Conservation (phyloP, 2,888 invertebrate species). For the Zaprionus bogoriensis region DNA sequence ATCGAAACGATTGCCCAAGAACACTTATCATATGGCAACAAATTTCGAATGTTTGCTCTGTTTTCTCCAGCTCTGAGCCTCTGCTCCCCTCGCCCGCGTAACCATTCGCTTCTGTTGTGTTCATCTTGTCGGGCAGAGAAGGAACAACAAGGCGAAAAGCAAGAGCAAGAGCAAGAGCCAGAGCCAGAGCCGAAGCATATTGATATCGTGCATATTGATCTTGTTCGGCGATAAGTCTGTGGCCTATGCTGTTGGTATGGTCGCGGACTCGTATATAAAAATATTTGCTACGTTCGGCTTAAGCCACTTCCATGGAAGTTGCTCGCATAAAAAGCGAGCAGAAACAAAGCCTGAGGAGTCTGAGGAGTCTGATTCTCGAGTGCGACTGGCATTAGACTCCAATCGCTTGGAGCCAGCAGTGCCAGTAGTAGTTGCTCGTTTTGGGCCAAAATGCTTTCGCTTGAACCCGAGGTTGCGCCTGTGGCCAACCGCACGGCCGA, state of each 20-base stretch:
- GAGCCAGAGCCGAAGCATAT: slow-evolving; percentile 66
- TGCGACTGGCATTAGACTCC: slow-evolving; percentile 54
- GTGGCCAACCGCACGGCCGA: slow-evolving; percentile 23
- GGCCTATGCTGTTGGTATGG: slow-evolving; percentile 49
- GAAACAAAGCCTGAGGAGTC: slow-evolving; percentile 33
- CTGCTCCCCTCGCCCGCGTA: not conserved
- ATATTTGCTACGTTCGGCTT: slow-evolving; percentile 72
- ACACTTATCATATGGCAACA: slow-evolving; percentile 17
- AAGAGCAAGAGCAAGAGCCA: slow-evolving; percentile 2
- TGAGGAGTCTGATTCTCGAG: slow-evolving; percentile 13
- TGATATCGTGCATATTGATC: slow-evolving; percentile 83
- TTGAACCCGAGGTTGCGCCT: slow-evolving; percentile 78
- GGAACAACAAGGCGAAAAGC: slow-evolving; percentile 36
- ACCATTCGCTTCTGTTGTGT: slow-evolving; percentile 19
- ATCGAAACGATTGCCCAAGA: not conserved
- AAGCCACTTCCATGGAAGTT: slow-evolving; percentile 82
- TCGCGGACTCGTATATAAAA: slow-evolving; percentile 45
- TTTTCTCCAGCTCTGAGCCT: not conserved
- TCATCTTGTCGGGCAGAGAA: slow-evolving; percentile 32
- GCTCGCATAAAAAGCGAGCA: slow-evolving; percentile 57
- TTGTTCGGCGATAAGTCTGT: slow-evolving; percentile 81
- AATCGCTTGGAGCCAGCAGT: slow-evolving; percentile 52
- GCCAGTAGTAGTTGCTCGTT: slow-evolving; percentile 53
- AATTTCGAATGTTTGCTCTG: slow-evolving; percentile 32
- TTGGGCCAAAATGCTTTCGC: slow-evolving; percentile 43